These are phyloP conservation scores for Torymus aiolomorphi DNA, from an alignment of 2,888 invertebrate genomes.

Conservation along the genomic window DNA sequence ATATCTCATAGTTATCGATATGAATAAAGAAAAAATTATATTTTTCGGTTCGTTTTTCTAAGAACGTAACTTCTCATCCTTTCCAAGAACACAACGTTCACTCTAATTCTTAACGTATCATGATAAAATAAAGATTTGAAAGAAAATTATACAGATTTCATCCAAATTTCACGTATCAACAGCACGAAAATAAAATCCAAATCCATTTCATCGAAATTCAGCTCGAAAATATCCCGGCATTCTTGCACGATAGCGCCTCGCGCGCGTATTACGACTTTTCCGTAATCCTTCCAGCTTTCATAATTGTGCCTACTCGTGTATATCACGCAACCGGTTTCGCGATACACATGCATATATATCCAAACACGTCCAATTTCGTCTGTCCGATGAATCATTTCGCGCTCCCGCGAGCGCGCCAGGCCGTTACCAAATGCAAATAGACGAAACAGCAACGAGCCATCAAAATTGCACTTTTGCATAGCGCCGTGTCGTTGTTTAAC, in stretches of 20 bases:
- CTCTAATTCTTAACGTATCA: no score
- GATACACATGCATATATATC: constrained; percentile 17
- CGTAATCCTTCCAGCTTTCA: constrained; percentile 36
- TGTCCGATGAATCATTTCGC: constrained; percentile 36
- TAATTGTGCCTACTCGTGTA: constrained; percentile 37
- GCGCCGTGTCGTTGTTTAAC: no score
- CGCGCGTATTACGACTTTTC: constrained; percentile 15
- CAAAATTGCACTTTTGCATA: neutral
- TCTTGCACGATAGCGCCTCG: neutral
- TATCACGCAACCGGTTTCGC: constrained; percentile 42
- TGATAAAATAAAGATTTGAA: no score
- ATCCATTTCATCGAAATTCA: no score
- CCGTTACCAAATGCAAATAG: constrained; percentile 34
- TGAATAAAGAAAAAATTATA: no score
- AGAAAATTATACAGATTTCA: no score
- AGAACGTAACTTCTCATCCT: no score
- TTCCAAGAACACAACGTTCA: no score
- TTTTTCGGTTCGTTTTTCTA: no score
- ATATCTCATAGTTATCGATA: no score
- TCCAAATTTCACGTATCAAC: no score
- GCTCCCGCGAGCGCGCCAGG: neutral
- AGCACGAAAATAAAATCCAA: no score
- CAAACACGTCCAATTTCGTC: constrained; percentile 35
- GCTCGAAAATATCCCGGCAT: neutral
- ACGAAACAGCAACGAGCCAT: constrained; percentile 10